phyloP scores from a whole-genome alignment of 2,888 invertebrate species.

The Neocrepidodera transversa region DNA sequence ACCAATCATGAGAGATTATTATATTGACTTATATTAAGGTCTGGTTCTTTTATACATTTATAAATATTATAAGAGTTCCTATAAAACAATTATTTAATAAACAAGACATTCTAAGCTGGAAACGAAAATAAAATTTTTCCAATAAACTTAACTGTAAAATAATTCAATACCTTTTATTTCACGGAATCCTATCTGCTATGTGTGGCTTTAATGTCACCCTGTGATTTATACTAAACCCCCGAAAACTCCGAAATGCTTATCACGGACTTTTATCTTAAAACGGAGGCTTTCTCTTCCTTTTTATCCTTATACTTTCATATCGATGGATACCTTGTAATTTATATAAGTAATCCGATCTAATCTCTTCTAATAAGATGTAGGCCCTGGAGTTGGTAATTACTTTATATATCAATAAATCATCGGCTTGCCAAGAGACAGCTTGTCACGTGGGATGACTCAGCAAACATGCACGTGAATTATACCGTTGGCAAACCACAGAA shows the following conservation, averaged over 20 bases:
- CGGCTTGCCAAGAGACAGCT: conserved; percentile 41
- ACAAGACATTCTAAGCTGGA: too few relatives aligned
- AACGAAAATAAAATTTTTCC: too few relatives aligned
- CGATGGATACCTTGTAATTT: conserved; percentile 43
- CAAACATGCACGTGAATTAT: conserved; percentile 18
- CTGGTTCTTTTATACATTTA: too few relatives aligned
- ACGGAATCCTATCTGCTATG: conserved; percentile 1
- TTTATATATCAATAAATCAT: conserved; percentile 47
- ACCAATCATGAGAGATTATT: too few relatives aligned
- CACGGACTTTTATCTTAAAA: background rate
- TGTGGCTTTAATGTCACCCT: conserved; percentile 15
- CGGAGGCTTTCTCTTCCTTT: conserved; percentile 2
- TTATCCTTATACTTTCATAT: conserved; percentile 36
- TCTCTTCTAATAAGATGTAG: conserved; percentile 46
- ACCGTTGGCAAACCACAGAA: conserved; percentile 1
- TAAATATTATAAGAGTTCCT: too few relatives aligned
- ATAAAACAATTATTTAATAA: too few relatives aligned
- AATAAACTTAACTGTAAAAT: background rate
- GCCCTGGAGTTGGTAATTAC: conserved; percentile 46
- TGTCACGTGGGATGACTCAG: conserved; percentile 32
- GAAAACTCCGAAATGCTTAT: conserved; percentile 5
- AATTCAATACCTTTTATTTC: background rate
- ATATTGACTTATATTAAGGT: too few relatives aligned
- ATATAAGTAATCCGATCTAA: conserved; percentile 45
- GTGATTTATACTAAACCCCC: conserved; percentile 10